Percentiles rank a stretch among this genome's conserved stretches.
These are phyloP conservation scores for Malacoraja senta DNA, from an alignment of 2,797 vertebrate species.

Conservation along the genomic window DNA sequence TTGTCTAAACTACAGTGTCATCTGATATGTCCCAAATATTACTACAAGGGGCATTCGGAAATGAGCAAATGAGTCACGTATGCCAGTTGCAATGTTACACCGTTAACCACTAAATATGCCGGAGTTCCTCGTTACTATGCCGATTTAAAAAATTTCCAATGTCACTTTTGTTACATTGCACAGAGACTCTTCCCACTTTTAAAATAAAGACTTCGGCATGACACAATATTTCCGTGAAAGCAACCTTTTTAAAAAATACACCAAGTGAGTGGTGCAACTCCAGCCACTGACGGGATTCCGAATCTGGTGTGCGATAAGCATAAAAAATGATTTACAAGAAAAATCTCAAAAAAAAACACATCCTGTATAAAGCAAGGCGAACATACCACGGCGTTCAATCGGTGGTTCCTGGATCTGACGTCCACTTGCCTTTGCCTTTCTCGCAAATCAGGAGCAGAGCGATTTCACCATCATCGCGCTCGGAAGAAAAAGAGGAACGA, in stretches of 20 bases:
- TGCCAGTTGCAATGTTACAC: conserved; percentile 22
- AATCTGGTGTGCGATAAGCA: neutral
- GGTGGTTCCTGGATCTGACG: conserved; percentile 1
- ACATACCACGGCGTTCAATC: conserved; percentile 28
- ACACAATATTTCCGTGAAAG: neutral
- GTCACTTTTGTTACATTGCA: neutral
- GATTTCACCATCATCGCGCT: conserved; percentile 9
- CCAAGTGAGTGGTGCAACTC: conserved; percentile 13
- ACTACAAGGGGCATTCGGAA: too few species aligned
- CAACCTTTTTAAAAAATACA: neutral
- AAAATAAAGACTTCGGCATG: neutral
- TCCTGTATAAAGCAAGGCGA: neutral
- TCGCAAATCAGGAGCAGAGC: conserved; percentile 24
- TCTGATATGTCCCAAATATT: neutral
- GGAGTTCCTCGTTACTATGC: neutral
- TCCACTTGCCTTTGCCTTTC: conserved; percentile 31
- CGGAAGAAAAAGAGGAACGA: conserved; percentile 15
- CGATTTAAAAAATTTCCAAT: neutral
- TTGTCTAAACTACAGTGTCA: neutral
- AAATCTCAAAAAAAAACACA: neutral
- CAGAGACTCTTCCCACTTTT: neutral
- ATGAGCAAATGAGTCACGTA: neutral
- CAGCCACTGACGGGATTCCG: neutral
- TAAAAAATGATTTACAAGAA: neutral
- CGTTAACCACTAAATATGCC: neutral